These are phyloP conservation scores for Automeris io DNA, from an alignment of 2,888 invertebrate species.

Conservation along the genomic window DNA sequence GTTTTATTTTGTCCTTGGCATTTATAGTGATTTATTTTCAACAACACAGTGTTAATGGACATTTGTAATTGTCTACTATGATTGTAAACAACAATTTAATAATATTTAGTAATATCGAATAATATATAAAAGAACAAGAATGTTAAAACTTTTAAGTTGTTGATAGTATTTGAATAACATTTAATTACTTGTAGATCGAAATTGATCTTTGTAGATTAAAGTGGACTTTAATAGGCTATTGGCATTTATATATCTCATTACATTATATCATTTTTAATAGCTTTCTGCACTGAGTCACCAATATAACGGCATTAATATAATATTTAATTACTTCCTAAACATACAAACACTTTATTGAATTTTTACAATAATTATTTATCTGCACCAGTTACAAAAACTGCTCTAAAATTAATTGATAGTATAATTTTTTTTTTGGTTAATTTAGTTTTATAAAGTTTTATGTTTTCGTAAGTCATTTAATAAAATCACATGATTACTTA, in stretches of 20 bases:
- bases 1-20: slow-evolving; percentile 37
- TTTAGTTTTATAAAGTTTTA: too few relatives aligned
- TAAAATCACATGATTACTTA: too few relatives aligned
- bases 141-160: too few relatives aligned
- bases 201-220: background rate
- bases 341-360: too few relatives aligned
- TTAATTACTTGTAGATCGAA: background rate
- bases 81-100: slow-evolving; percentile 3
- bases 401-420: too few relatives aligned
- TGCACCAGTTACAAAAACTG: too few relatives aligned
- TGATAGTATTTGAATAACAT: slow-evolving; percentile 11
- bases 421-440: too few relatives aligned
- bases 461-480: too few relatives aligned
- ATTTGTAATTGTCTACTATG: slow-evolving; percentile 1
- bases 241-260: background rate
- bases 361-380: too few relatives aligned
- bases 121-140: background rate
- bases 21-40: slow-evolving; percentile 33
- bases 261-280: background rate
- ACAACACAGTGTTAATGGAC: background rate
- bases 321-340: too few relatives aligned
- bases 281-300: background rate
- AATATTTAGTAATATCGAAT: background rate
- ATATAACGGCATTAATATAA: background rate
- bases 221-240: background rate